These are phyloP conservation scores for Chrysopilus asiliformis DNA, from an alignment of 2,888 invertebrate species.

Conservation along the genomic window DNA sequence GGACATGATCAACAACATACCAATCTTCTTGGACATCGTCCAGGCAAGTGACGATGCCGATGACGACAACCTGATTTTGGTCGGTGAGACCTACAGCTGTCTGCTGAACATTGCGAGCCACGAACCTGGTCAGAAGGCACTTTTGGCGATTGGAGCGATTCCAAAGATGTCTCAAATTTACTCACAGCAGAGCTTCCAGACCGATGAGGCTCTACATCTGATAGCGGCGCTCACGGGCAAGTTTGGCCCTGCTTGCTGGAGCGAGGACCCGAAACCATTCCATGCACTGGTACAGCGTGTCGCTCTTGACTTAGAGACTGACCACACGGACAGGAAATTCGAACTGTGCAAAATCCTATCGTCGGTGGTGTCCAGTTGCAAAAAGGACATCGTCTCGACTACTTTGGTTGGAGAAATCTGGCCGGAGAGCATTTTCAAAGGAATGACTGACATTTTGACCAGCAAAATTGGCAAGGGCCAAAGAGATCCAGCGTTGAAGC, in stretches of 20 bases:
- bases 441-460: slow-evolving; percentile 66
- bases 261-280: slow-evolving; percentile 62
- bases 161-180: slow-evolving; percentile 76
- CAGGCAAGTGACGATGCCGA: slow-evolving; percentile 72
- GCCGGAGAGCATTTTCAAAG: slow-evolving; percentile 70
- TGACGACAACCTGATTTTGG: slow-evolving; percentile 74
- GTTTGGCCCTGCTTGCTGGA: slow-evolving; percentile 65
- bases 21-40: slow-evolving; percentile 71
- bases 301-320: slow-evolving; percentile 74
- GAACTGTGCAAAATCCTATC: slow-evolving; percentile 70
- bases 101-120: slow-evolving; percentile 67
- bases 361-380: slow-evolving; percentile 59
- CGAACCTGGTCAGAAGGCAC: slow-evolving; percentile 64
- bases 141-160: slow-evolving; percentile 65
- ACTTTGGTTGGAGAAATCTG: slow-evolving; percentile 60
- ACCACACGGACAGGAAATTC: slow-evolving; percentile 80
- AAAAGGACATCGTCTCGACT: slow-evolving; percentile 49
- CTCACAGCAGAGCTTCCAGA: slow-evolving; percentile 75
- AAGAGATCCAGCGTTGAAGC: slow-evolving; percentile 74
- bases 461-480: slow-evolving; percentile 80
- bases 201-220: slow-evolving; percentile 74
- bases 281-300: slow-evolving; percentile 72
- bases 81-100: slow-evolving; percentile 76
- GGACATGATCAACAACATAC: slow-evolving; percentile 71
- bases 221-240: slow-evolving; percentile 59